Evolutionary conservation across 2,113 vertebrate species (phyloP).

Genomic region (Sminthopsis crassicaudata): DNA sequence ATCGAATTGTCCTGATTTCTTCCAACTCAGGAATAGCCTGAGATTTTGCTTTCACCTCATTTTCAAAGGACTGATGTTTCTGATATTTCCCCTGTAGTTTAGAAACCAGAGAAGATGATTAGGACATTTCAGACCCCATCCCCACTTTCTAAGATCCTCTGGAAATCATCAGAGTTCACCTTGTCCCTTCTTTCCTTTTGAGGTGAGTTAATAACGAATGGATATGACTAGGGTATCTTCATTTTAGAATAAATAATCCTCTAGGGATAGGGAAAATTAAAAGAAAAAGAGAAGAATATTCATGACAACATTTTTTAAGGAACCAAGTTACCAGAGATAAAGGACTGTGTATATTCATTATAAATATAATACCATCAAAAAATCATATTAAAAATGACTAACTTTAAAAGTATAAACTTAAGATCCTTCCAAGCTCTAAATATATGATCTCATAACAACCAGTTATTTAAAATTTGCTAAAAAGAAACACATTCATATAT

Average conservation of each 20-base stretch:
- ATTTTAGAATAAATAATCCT: neutral
- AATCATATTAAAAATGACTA: neutral
- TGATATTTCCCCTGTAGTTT: conserved; percentile 89
- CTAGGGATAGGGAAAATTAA: neutral
- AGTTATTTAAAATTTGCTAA: neutral
- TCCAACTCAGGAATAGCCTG: conserved; percentile 89
- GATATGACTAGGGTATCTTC: neutral
- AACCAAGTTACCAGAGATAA: neutral
- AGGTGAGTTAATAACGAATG: neutral
- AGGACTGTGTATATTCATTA: neutral
- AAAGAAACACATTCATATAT: neutral
- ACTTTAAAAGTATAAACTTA: neutral
- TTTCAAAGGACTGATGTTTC: conserved; percentile 91
- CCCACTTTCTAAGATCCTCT: neutral
- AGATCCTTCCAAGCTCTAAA: neutral
- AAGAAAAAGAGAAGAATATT: neutral
- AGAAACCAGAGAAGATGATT: conserved; percentile 26
- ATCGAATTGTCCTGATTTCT: conserved; percentile 86
- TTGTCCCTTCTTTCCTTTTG: neutral
- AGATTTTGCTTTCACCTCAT: conserved; percentile 90
- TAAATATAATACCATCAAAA: neutral
- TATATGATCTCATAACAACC: neutral
- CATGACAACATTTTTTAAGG: neutral
- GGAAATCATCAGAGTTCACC: neutral
- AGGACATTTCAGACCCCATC: neutral